A percentile compares a stretch with the other conserved stretches of the same genome.
Conservation (phyloP, 2,113 vertebrate genomes). For the Bothrops jararaca region DNA sequence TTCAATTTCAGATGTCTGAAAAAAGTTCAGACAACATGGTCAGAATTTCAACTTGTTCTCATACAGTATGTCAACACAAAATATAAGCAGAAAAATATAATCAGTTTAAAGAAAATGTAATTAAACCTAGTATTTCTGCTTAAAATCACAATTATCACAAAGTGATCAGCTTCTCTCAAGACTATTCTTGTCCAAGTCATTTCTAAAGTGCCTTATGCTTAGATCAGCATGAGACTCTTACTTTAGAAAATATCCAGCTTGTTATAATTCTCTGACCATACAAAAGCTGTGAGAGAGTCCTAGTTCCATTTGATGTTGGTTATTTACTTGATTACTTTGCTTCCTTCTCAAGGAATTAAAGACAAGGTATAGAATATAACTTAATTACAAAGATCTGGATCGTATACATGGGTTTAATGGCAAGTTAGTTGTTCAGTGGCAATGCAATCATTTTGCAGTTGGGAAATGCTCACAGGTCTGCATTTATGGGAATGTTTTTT, state of each 20-base stretch:
- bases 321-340: background rate
- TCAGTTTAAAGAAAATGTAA: background rate
- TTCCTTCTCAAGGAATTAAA: background rate
- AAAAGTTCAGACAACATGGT: background rate
- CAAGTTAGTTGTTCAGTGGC: background rate
- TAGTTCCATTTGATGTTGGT: background rate
- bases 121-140: background rate
- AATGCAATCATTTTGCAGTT: background rate
- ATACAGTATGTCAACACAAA: background rate
- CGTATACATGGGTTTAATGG: background rate
- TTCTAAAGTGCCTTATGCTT: background rate
- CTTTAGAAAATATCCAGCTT: background rate
- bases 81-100: background rate
- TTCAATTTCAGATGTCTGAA: constrained; percentile 60
- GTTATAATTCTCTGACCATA: background rate
- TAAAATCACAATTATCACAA: background rate
- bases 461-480: background rate
- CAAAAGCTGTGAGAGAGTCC: background rate
- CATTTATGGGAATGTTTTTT: background rate
- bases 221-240: background rate
- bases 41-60: background rate
- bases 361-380: background rate
- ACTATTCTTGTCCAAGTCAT: background rate
- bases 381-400: background rate
- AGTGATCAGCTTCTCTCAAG: background rate